A percentile compares a stretch with the other conserved stretches of the same genome.
Evolutionary conservation across 2,113 vertebrate species (phyloP).

Genomic region (Callithrix jacchus): DNA sequence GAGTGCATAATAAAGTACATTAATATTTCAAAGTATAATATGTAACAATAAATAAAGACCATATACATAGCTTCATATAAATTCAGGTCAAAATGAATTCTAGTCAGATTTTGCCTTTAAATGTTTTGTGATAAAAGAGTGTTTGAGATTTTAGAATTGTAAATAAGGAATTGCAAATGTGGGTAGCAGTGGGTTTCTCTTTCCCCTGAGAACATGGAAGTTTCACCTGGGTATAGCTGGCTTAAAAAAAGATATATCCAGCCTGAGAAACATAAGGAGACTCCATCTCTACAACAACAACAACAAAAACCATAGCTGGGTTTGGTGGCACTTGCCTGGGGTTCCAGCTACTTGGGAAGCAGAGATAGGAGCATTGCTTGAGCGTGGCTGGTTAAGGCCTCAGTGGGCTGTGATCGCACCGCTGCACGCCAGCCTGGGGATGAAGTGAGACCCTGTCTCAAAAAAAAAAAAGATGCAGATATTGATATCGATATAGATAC

Average conservation of each 20-base stretch:
- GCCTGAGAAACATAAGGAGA: too few species aligned
- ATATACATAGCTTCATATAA: background rate
- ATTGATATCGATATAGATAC: background rate
- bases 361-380: too few species aligned
- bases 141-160: background rate
- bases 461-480: too few species aligned
- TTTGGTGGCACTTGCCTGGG: too few species aligned
- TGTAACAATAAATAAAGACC: background rate
- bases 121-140: background rate
- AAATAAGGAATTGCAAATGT: background rate
- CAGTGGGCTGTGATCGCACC: too few species aligned
- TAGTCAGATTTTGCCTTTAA: constrained; percentile 27
- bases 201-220: background rate
- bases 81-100: background rate
- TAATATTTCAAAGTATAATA: background rate
- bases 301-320: too few species aligned
- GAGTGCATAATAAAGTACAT: background rate
- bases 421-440: too few species aligned
- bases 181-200: background rate
- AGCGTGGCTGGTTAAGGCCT: too few species aligned
- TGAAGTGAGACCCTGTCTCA: too few species aligned
- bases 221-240: background rate
- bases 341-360: too few species aligned
- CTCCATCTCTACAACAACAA: too few species aligned
- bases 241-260: background rate